phyloP scores from a whole-genome alignment of 1,140 invertebrate species.

The Himalopsyche phryganea region DNA sequence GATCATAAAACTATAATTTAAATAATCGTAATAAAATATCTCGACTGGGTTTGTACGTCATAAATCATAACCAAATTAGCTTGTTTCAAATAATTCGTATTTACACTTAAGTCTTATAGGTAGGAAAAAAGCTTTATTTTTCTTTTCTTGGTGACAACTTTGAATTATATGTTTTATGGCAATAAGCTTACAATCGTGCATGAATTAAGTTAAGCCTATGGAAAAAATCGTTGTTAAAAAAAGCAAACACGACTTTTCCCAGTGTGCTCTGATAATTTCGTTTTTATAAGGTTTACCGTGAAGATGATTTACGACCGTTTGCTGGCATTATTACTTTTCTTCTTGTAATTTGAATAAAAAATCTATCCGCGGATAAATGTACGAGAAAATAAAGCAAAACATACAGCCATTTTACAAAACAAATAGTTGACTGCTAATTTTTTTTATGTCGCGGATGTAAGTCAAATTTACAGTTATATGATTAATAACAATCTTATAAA shows the following conservation, averaged over 20 bases:
- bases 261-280: conserved; percentile 17
- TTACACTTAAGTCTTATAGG: too few relatives aligned
- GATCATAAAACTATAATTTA: too few relatives aligned
- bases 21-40: too few relatives aligned
- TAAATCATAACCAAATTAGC: too few relatives aligned
- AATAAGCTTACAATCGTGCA: conserved; percentile 6
- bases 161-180: conserved; percentile 5
- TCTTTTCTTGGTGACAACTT: too few relatives aligned
- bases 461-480: too few relatives aligned
- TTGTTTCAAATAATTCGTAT: too few relatives aligned
- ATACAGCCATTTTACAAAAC: background rate
- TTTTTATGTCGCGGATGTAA: background rate
- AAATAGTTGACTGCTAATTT: background rate
- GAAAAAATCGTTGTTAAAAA: too few relatives aligned
- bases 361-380: background rate
- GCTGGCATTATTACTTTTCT: conserved; percentile 16
- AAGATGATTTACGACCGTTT: conserved; percentile 24
- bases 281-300: conserved; percentile 23
- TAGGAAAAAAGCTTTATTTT: too few relatives aligned
- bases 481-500: too few relatives aligned
- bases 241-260: too few relatives aligned
- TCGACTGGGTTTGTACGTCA: too few relatives aligned
- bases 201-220: conserved; percentile 1
- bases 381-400: background rate
- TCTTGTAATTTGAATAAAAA: background rate